Evolutionary conservation across 2,888 invertebrate species (phyloP).

Genomic region (Eupithecia abbreviata): DNA sequence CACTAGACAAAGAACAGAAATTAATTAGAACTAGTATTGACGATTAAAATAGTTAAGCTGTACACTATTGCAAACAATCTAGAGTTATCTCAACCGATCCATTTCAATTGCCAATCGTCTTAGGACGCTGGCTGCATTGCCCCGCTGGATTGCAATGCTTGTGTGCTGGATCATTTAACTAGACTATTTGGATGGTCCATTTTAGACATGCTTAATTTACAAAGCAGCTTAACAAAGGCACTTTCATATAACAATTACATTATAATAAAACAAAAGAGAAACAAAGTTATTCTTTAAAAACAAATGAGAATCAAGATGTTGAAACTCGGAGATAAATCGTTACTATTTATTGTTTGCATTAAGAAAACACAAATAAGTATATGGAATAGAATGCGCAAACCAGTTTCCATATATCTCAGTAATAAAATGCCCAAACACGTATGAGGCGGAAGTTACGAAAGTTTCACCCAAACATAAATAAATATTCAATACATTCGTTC

Average conservation of each 20-base stretch:
- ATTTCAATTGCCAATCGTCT: neutral
- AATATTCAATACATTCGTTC: constrained; percentile 65
- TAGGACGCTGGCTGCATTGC: neutral
- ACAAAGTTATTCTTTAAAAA: neutral
- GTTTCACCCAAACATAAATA: constrained; percentile 62
- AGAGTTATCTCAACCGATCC: neutral
- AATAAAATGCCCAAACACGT: constrained; percentile 59
- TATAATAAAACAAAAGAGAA: neutral
- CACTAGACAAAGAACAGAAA: neutral
- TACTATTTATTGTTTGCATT: neutral
- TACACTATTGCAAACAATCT: neutral
- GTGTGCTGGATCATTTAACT: neutral
- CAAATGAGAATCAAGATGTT: neutral
- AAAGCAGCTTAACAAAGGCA: neutral
- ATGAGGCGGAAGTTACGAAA: constrained; percentile 61
- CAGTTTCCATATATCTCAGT: constrained; percentile 47
- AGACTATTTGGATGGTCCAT: neutral
- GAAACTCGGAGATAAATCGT: neutral
- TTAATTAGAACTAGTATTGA: neutral
- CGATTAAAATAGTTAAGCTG: neutral
- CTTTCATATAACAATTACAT: neutral
- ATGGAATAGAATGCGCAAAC: constrained; percentile 12
- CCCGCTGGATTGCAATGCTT: neutral
- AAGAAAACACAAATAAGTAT: neutral
- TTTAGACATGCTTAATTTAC: neutral